These are phyloP conservation scores for Crematogaster levior DNA, from an alignment of 2,888 invertebrate species.

Conservation along the genomic window DNA sequence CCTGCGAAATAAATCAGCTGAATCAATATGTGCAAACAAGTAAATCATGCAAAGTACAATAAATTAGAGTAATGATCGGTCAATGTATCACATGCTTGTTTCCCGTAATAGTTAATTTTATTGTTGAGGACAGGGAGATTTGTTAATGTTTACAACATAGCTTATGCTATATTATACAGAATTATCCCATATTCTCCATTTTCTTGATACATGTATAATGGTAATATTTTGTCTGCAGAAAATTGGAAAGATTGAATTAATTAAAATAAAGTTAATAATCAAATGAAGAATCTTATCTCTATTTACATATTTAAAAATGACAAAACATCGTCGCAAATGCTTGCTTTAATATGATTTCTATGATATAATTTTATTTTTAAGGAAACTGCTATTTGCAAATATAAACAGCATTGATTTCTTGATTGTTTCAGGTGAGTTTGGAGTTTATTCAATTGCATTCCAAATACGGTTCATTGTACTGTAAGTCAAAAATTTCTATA, in stretches of 20 bases:
- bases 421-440: slow-evolving; percentile 42
- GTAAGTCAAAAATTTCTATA: slow-evolving; percentile 14
- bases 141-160: neutral
- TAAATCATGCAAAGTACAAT: neutral
- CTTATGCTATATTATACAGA: neutral
- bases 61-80: neutral
- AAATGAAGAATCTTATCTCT: neutral
- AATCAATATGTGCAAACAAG: slow-evolving; percentile 14
- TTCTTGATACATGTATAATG: neutral
- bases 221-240: neutral
- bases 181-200: neutral
- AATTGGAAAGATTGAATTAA: neutral
- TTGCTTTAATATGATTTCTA: neutral
- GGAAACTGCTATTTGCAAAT: neutral
- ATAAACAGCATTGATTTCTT: neutral
- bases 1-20: neutral
- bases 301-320: neutral
- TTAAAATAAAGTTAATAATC: neutral
- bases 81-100: slow-evolving; percentile 2
- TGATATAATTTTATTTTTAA: neutral
- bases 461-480: neutral
- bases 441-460: slow-evolving; percentile 18
- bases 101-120: neutral
- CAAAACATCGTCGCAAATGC: neutral
- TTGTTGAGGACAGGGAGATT: neutral